Percentiles rank a stretch among this genome's conserved stretches.
These are phyloP conservation scores for Fopius arisanus DNA, from an alignment of 1,140 invertebrate species.

Conservation along the genomic window DNA sequence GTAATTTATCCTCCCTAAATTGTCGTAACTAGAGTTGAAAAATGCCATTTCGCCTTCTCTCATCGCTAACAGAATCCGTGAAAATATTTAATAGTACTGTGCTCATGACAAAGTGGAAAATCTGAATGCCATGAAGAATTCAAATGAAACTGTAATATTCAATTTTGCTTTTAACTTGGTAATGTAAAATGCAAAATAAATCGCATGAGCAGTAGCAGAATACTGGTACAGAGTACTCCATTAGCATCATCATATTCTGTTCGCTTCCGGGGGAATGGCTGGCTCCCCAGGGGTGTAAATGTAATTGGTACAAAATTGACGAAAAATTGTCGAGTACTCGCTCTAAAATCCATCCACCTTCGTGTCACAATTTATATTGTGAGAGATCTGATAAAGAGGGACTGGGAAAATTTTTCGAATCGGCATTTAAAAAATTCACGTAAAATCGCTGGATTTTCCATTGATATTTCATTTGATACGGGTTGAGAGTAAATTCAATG, in stretches of 20 bases:
- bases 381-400: no score
- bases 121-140: neutral
- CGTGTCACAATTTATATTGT: no score
- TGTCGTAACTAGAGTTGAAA: no score
- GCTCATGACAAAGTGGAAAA: neutral
- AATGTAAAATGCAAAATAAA: constrained; percentile 40
- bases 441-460: no score
- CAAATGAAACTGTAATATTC: neutral
- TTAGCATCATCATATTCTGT: constrained; percentile 9
- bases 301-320: constrained; percentile 44
- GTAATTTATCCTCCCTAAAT: no score
- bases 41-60: no score
- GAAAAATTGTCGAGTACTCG: constrained; percentile 41
- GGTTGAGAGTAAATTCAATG: neutral
- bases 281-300: constrained; percentile 12
- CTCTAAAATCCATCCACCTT: neutral
- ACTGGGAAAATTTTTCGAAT: neutral
- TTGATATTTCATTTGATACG: neutral
- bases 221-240: constrained; percentile 10
- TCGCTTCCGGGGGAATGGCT: neutral
- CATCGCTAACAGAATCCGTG: no score
- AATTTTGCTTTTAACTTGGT: neutral
- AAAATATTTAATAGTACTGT: no score
- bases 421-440: no score
- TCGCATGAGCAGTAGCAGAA: constrained; percentile 13